These are phyloP conservation scores for Tiliqua scincoides DNA, from an alignment of 2,113 vertebrate genomes.

Conservation along the genomic window DNA sequence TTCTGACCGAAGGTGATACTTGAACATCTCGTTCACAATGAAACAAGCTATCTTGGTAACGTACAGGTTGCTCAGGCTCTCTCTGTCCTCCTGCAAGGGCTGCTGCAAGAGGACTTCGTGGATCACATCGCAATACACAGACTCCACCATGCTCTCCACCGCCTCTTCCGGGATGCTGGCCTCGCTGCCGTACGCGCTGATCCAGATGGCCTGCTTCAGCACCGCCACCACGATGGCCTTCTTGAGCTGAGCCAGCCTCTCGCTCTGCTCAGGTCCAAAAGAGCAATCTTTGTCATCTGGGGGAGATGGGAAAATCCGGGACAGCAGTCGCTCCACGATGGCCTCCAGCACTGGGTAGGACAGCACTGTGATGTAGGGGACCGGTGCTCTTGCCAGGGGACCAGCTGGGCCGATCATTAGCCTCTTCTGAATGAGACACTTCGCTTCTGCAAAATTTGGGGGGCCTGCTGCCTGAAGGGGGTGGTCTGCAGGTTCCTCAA, in stretches of 20 bases:
- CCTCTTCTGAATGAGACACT: background rate
- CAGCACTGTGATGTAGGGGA: background rate
- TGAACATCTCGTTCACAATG: constrained; percentile 24
- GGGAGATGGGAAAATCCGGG: background rate
- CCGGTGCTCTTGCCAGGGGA: background rate
- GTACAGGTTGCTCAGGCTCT: background rate
- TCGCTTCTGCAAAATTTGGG: background rate
- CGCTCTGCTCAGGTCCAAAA: background rate
- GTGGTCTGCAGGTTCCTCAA: background rate
- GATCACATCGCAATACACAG: constrained; percentile 7
- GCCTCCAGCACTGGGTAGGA: background rate
- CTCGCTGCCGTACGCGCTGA: background rate
- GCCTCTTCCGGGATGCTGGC: background rate
- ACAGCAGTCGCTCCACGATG: background rate
- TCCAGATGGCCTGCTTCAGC: constrained; percentile 16
- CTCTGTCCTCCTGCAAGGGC: background rate
- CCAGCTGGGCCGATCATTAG: background rate
- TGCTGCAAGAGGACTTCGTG: constrained; percentile 23
- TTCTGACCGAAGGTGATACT: constrained; percentile 5
- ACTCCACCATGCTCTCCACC: constrained; percentile 2
- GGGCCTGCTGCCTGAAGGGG: background rate
- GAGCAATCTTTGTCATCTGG: background rate
- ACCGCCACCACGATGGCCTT: background rate
- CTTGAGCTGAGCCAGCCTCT: background rate
- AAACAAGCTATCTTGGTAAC: constrained; percentile 27